Evolutionary conservation across 2,888 invertebrate species (phyloP).

Genomic region (Heliconius ismenius): DNA sequence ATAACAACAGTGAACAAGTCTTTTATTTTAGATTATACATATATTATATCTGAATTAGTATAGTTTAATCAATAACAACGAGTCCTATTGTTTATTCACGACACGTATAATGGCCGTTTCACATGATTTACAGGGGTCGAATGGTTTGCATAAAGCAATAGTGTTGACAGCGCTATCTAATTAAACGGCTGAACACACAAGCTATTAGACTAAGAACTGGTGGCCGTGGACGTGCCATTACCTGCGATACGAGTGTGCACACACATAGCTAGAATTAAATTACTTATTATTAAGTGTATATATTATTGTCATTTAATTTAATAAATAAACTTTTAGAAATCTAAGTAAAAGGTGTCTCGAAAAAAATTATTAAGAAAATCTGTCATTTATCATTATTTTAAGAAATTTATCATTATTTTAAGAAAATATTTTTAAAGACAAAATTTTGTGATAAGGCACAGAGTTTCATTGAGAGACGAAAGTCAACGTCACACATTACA

Average conservation of each 20-base stretch:
- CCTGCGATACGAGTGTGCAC: not conserved
- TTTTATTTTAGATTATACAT: not conserved
- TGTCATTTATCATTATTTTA: no score
- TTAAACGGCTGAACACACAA: conserved; percentile 36
- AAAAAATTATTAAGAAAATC: no score
- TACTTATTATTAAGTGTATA: no score
- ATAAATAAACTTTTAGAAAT: no score
- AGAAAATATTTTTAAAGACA: not conserved
- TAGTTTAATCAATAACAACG: conserved; percentile 17
- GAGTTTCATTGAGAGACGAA: not conserved
- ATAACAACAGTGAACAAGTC: not conserved
- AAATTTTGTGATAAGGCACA: not conserved
- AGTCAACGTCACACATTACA: no score
- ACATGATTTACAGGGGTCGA: conserved; percentile 37
- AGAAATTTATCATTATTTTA: no score
- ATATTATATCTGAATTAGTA: not conserved
- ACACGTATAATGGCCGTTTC: conserved; percentile 26
- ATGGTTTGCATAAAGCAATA: conserved; percentile 39
- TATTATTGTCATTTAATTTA: no score
- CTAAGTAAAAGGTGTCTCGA: no score
- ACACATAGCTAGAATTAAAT: not conserved
- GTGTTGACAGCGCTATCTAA: conserved; percentile 39
- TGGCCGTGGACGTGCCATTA: not conserved
- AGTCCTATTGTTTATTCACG: conserved; percentile 24
- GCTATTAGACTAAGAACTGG: conserved; percentile 31